phyloP scores from a whole-genome alignment of 2,797 vertebrate genomes.

The Masticophis lateralis region DNA sequence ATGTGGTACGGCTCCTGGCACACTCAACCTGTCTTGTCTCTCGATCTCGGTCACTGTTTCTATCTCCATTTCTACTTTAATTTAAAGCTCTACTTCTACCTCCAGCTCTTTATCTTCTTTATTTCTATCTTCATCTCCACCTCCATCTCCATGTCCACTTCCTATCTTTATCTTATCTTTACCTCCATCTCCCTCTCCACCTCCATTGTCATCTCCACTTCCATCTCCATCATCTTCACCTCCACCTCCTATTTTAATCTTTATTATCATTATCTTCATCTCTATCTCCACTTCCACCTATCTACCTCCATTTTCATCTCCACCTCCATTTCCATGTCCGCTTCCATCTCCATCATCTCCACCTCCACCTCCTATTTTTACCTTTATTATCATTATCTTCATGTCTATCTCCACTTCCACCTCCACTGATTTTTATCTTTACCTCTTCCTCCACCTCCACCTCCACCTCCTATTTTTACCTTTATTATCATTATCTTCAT shows the following conservation, averaged over 20 bases:
- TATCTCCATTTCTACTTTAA: background rate
- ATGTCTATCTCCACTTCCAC: no score
- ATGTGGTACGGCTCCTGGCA: conserved; percentile 36
- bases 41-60: background rate
- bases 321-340: no score
- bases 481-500: background rate
- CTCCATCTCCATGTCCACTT: no score
- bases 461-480: no score
- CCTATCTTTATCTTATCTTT: background rate
- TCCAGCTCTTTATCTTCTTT: background rate
- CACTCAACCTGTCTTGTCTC: background rate
- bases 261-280: background rate
- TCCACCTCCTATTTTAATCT: no score
- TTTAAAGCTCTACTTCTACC: background rate
- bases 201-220: background rate
- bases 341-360: no score
- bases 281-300: no score
- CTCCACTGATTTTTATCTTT: no score
- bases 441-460: no score
- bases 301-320: no score
- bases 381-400: no score
- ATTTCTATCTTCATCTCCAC: background rate
- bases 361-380: no score
- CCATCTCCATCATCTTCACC: background rate
- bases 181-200: background rate